phyloP scores from a whole-genome alignment of 2,113 vertebrate species.

The Phyllostomus hastatus region DNA sequence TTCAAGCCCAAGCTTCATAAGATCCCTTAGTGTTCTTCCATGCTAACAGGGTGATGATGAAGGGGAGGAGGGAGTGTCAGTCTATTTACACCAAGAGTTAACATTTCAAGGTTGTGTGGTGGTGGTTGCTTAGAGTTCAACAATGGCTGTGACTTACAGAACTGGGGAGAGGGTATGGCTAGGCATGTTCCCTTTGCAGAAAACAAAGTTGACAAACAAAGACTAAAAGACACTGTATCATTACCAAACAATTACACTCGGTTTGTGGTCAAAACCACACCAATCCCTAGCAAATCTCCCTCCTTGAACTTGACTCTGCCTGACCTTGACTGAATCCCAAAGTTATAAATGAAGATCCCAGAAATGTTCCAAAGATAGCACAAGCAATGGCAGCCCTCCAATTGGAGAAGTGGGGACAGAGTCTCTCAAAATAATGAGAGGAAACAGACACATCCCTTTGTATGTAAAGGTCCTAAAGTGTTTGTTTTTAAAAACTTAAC shows the following conservation, averaged over 20 bases:
- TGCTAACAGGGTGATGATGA: neutral
- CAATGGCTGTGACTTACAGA: neutral
- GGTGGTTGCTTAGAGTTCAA: neutral
- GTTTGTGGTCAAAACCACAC: neutral
- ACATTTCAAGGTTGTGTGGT: neutral
- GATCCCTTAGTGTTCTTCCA: neutral
- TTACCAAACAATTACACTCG: neutral
- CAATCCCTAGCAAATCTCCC: neutral
- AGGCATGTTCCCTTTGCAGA: neutral
- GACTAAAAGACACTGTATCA: neutral
- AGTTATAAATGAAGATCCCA: neutral
- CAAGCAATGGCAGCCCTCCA: neutral
- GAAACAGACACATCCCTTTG: neutral
- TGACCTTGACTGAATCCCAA: neutral
- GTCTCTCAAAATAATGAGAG: neutral
- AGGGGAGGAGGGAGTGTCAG: neutral
- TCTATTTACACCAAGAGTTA: neutral
- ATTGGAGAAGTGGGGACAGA: fast-evolving
- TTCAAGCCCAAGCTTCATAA: neutral
- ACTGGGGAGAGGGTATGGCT: neutral
- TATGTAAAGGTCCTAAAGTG: neutral
- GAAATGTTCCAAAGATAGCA: neutral
- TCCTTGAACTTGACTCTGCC: neutral
- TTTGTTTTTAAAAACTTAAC: neutral
- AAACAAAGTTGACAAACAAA: neutral